phyloP scores from a whole-genome alignment of 2,797 vertebrate genomes.

The Halcyon chelicuti region DNA sequence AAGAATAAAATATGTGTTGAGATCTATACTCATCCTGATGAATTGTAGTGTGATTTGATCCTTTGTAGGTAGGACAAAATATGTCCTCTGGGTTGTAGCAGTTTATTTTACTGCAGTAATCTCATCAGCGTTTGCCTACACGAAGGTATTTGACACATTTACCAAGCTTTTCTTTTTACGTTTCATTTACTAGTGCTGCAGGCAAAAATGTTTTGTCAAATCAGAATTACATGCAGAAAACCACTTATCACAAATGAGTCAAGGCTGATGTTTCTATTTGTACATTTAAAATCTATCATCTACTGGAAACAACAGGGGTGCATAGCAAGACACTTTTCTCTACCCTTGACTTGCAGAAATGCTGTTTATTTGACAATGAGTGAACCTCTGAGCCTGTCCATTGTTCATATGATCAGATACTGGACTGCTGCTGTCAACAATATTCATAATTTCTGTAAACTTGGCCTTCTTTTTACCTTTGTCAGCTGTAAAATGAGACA shows the following conservation, averaged over 20 bases:
- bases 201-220: slow-evolving; percentile 7
- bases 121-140: slow-evolving; percentile 25
- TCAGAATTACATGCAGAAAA: neutral
- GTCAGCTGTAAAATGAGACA: neutral
- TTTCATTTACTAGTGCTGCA: neutral
- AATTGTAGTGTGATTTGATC: neutral
- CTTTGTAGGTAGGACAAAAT: neutral
- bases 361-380: neutral
- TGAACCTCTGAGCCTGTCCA: neutral
- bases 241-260: neutral
- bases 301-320: neutral
- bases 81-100: neutral
- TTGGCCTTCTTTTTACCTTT: neutral
- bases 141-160: slow-evolving; percentile 3
- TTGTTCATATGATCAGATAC: neutral
- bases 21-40: neutral
- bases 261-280: neutral
- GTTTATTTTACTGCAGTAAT: slow-evolving; percentile 20
- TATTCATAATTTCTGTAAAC: neutral
- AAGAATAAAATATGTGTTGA: neutral
- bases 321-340: neutral
- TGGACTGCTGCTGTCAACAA: neutral
- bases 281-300: neutral
- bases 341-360: neutral
- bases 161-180: neutral